These are phyloP conservation scores for Ridgeia piscesae DNA, from an alignment of 1,140 invertebrate species.

Conservation along the genomic window DNA sequence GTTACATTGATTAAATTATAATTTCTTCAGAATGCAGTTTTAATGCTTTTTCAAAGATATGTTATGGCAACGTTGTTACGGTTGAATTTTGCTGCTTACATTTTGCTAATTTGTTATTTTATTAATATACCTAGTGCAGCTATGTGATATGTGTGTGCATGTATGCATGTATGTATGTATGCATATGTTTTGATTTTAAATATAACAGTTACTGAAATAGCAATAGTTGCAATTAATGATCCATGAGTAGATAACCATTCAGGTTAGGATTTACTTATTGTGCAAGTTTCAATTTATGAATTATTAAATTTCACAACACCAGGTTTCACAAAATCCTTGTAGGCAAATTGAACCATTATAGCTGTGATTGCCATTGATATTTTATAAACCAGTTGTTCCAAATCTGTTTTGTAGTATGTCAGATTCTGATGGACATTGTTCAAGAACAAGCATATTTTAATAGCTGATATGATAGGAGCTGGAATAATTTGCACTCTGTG, in stretches of 20 bases:
- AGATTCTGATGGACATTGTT: neutral
- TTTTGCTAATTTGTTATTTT: neutral
- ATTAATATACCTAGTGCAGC: neutral
- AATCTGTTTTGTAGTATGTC: neutral
- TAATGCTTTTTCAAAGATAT: no score
- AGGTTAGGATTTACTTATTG: neutral
- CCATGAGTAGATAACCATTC: no score
- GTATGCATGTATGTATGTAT: neutral
- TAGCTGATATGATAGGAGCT: neutral
- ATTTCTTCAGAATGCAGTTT: no score
- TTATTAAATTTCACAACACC: neutral
- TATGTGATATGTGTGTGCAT: neutral
- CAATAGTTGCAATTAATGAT: no score
- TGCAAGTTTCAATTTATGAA: neutral
- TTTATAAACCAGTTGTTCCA: neutral
- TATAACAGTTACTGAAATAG: no score
- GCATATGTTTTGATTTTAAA: neutral
- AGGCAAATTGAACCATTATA: neutral
- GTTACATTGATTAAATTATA: neutral
- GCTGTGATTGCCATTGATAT: neutral
- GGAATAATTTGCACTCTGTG: neutral
- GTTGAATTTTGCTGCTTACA: no score
- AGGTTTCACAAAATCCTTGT: neutral
- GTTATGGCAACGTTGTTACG: no score
- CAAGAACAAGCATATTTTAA: neutral